Base-by-base conservation (phyloP, 2,113 vertebrate genomes). In the Tretioscincus oriximinensis region DNA sequence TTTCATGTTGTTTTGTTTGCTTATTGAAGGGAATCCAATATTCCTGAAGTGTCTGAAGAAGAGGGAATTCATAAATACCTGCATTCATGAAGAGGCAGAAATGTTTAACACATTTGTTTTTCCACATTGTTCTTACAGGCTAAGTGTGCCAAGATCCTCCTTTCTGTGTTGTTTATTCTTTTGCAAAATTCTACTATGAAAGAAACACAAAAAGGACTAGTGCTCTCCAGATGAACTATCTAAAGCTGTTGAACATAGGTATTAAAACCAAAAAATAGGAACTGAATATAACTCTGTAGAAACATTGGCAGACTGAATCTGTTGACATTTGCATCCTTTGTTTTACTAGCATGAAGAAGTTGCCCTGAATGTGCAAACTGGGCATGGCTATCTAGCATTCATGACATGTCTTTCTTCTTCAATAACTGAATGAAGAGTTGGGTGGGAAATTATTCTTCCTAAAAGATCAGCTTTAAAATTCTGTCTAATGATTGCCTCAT, bases 191-290 rank as follows among this genome's bases (percentile, higher is more conserved):
- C 26, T 35, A 6, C 18, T 28, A 14, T 58, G 54, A 58, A 11
- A 67, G 9, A 35, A 35, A 68, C 24, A 47, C 9, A 54, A 18
- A 10, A 1, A 9, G 2, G 0, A 45, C 29, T 9, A n/a, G n/a
- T 29, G 20, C 24, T 47, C 54, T 0, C 51, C 10, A 54, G 2
- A 41, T 4, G 4, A 29, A 67, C n/a, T 65, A 22, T 0, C 18
- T 9, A 1, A 65, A 83, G 16, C 41, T 31, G 21, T 22, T 66
- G 78, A 80, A 71, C 74, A 65, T 18, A 24, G 16, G 70, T 1
- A 73, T 51, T 35, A 49, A 76, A n/a, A 21, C 21, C 29, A 72
- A 86, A 87, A 72, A 78, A 41, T 41, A 22, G 24, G 71, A 68
- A 4, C 12, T 69, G 51, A 0, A n/a, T 85, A 49, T 47, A 63